phyloP scores from a whole-genome alignment of 2,797 vertebrate species.

The Anguilla megastoma region DNA sequence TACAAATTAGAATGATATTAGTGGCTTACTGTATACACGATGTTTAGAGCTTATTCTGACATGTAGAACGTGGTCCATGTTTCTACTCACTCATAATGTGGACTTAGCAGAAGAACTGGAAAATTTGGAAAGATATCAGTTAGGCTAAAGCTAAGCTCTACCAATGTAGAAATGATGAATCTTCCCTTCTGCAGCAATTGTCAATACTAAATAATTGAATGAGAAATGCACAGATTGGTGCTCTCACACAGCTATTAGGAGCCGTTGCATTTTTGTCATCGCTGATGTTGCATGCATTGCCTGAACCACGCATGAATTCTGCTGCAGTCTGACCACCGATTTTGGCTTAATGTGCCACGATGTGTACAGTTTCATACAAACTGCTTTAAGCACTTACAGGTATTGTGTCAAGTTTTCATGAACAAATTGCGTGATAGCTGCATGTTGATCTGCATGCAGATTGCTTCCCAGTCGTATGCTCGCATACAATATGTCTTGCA shows the following conservation, averaged over 20 bases:
- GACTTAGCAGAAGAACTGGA: not conserved
- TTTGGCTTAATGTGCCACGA: constrained; percentile 45
- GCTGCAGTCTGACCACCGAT: constrained; percentile 50
- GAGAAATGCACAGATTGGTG: constrained; percentile 23
- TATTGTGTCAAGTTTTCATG: not conserved
- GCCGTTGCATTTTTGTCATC: constrained; percentile 64
- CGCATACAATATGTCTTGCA: not conserved
- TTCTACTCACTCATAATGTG: not conserved
- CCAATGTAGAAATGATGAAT: not conserved
- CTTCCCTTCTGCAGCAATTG: not conserved
- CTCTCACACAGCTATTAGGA: constrained; percentile 65
- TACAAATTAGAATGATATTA: not conserved
- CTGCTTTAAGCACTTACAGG: not conserved
- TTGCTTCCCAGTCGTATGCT: not conserved
- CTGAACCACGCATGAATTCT: constrained; percentile 72
- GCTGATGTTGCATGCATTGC: constrained; percentile 59
- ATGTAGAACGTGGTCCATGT: not conserved
- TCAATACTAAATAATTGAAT: not conserved
- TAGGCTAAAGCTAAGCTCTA: not conserved
- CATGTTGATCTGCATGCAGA: not conserved
- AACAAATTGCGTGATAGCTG: constrained; percentile 4
- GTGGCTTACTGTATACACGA: no score
- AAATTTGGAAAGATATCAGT: not conserved
- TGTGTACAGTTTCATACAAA: constrained; percentile 51
- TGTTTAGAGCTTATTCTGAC: not conserved